These are phyloP conservation scores for Lathamus discolor DNA, from an alignment of 2,113 vertebrate genomes.

Conservation along the genomic window DNA sequence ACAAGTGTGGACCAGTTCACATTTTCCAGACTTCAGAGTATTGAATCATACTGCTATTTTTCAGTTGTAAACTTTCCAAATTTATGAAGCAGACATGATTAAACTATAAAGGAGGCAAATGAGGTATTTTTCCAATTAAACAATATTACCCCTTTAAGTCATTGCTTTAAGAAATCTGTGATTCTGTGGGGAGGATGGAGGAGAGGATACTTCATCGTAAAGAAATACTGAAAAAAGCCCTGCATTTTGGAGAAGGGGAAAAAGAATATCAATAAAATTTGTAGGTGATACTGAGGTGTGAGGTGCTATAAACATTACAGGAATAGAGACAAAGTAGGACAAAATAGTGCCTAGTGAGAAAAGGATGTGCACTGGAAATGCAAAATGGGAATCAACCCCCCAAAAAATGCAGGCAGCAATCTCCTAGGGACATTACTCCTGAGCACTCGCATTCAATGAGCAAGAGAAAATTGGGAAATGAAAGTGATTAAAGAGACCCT, in stretches of 20 bases:
- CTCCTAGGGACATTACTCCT: slow-evolving; percentile 2
- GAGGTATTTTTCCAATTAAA: slow-evolving; percentile 37
- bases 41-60: slow-evolving; percentile 7
- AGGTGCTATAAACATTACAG: background rate
- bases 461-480: slow-evolving; percentile 9
- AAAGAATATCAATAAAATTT: background rate
- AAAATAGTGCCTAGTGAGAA: background rate
- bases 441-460: background rate
- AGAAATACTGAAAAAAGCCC: background rate
- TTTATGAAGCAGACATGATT: slow-evolving; percentile 6
- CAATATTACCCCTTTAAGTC: background rate
- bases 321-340: background rate
- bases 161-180: background rate
- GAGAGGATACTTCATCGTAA: background rate
- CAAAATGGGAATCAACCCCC: slow-evolving; percentile 9
- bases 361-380: background rate
- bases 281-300: background rate
- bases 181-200: background rate
- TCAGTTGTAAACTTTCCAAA: background rate
- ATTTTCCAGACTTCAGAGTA: background rate
- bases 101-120: background rate
- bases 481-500: slow-evolving; percentile 11
- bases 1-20: background rate
- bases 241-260: background rate
- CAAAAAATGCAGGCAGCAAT: background rate